These are phyloP conservation scores for Pissodes strobi DNA, from an alignment of 1,140 invertebrate genomes.

Conservation along the genomic window DNA sequence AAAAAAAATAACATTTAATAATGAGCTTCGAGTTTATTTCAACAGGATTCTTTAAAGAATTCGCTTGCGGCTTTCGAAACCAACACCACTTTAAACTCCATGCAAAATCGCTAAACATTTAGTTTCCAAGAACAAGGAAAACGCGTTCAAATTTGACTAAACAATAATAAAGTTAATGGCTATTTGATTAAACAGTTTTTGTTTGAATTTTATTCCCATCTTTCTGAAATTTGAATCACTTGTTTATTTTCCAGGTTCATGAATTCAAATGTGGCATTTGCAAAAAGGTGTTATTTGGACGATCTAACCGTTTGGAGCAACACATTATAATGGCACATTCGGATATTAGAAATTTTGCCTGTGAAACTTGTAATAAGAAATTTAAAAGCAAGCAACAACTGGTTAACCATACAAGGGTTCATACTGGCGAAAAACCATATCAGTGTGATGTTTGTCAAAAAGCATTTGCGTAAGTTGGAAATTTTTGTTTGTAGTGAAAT, in stretches of 20 bases:
- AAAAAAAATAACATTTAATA: no score
- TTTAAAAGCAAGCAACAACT: conserved; percentile 23
- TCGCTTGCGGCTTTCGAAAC: no score
- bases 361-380: conserved; percentile 18
- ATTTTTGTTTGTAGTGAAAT: not conserved
- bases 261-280: conserved; percentile 25
- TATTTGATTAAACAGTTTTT: no score
- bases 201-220: no score
- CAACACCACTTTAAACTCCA: no score
- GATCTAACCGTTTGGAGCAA: conserved; percentile 20
- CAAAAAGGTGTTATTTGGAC: conserved; percentile 18
- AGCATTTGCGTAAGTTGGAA: conserved; percentile 21
- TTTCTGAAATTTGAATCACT: not conserved
- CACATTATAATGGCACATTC: conserved; percentile 23
- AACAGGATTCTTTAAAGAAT: no score
- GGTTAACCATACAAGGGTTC: conserved; percentile 11
- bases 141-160: no score
- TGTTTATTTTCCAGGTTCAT: conserved; percentile 5
- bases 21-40: no score
- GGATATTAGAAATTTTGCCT: conserved; percentile 13
- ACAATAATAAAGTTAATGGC: no score
- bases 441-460: conserved; percentile 9
- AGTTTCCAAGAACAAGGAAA: no score
- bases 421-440: conserved; percentile 25
- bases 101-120: not conserved